phyloP scores from a whole-genome alignment of 2,888 invertebrate species.

The Marronus borbonicus region DNA sequence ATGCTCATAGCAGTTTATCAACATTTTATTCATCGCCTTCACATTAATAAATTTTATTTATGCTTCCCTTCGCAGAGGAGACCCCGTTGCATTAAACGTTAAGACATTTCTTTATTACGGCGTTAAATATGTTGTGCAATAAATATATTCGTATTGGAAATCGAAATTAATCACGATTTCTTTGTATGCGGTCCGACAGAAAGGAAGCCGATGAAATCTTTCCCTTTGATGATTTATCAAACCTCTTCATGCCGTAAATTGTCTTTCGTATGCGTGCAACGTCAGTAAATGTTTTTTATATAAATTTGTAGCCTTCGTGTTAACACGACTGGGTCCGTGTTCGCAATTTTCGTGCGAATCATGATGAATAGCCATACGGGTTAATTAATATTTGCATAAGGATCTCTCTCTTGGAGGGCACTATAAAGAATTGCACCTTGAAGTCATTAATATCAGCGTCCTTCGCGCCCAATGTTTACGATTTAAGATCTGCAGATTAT shows the following conservation, averaged over 20 bases:
- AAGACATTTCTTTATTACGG: slow-evolving; percentile 25
- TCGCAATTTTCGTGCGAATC: slow-evolving; percentile 24
- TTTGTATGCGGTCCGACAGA: slow-evolving; percentile 28
- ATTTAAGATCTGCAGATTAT: not conserved
- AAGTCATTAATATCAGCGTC: slow-evolving; percentile 22
- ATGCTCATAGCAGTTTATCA: not conserved
- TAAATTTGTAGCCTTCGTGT: slow-evolving; percentile 42
- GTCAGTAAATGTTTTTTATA: slow-evolving; percentile 34
- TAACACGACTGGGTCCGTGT: slow-evolving; percentile 19
- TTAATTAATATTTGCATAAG: slow-evolving; percentile 44
- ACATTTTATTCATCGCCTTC: not conserved
- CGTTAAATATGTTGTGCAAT: slow-evolving; percentile 28
- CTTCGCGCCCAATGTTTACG: slow-evolving; percentile 18
- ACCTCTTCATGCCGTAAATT: slow-evolving; percentile 3
- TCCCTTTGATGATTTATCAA: slow-evolving; percentile 36
- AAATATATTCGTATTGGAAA: slow-evolving; percentile 22
- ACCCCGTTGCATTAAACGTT: slow-evolving; percentile 2
- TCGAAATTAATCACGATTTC: slow-evolving; percentile 39
- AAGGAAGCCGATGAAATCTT: slow-evolving; percentile 19
- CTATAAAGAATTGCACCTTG: slow-evolving; percentile 31
- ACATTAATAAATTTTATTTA: slow-evolving; percentile 24
- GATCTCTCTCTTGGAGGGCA: slow-evolving; percentile 24
- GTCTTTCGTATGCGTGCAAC: slow-evolving; percentile 13
- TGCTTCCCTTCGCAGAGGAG: not conserved
- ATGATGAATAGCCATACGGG: slow-evolving; percentile 21